Percentiles rank a stretch among this genome's conserved stretches.
phyloP scores from a whole-genome alignment of 2,888 invertebrate genomes.

The Drosophila lutescens region DNA sequence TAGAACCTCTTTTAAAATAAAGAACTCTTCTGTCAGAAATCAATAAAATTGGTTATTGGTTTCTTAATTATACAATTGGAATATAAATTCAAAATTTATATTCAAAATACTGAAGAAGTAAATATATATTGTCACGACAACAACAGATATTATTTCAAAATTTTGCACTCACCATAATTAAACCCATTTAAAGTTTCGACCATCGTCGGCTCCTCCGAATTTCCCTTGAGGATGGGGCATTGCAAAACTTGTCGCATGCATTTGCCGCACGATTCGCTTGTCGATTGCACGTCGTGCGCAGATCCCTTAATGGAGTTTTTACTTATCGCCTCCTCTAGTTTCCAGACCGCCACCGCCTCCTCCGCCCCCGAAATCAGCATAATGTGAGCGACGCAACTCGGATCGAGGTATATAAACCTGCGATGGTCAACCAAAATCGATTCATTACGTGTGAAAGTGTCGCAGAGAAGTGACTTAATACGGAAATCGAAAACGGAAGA shows the following conservation, averaged over 20 bases:
- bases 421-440: constrained; percentile 53
- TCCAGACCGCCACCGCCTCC: constrained; percentile 1
- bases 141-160: not conserved
- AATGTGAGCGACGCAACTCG: constrained; percentile 24
- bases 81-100: too few species aligned
- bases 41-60: too few species aligned
- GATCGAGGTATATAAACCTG: constrained; percentile 53
- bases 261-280: constrained; percentile 72
- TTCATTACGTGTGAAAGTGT: constrained; percentile 74
- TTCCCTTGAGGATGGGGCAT: constrained; percentile 28
- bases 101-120: not conserved
- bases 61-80: too few species aligned
- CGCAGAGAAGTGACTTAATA: constrained; percentile 43
- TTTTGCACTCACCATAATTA: not conserved
- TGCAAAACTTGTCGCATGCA: constrained; percentile 76
- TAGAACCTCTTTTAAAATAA: too few species aligned
- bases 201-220: not conserved
- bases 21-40: too few species aligned
- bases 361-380: constrained; percentile 33
- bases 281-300: constrained; percentile 67
- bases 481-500: constrained; percentile 29
- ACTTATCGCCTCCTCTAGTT: constrained; percentile 36
- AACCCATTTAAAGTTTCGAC: not conserved
- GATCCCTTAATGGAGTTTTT: constrained; percentile 71
- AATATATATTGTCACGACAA: too few species aligned